A percentile compares a stretch with the other conserved stretches of the same genome.
These are phyloP conservation scores for Platycheirus rosarum DNA, from an alignment of 2,888 invertebrate genomes.

Conservation along the genomic window DNA sequence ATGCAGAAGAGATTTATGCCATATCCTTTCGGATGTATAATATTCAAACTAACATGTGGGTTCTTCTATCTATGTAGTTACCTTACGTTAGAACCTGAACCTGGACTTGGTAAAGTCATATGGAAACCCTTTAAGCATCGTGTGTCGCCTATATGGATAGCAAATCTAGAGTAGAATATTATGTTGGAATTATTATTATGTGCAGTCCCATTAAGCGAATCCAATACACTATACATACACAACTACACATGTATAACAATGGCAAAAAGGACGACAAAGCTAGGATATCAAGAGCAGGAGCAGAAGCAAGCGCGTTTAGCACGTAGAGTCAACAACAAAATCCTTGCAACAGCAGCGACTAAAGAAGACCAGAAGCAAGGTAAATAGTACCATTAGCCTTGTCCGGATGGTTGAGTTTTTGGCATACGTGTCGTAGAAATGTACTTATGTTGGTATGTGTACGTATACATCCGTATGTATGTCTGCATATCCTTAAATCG, in stretches of 20 bases:
- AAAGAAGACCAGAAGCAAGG: constrained; percentile 48
- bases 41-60: constrained; percentile 40
- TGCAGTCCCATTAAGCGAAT: constrained; percentile 63
- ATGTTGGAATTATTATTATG: constrained; percentile 73
- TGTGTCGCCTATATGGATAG: constrained; percentile 6
- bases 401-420: constrained; percentile 62
- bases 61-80: background rate
- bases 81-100: background rate
- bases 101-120: constrained; percentile 13
- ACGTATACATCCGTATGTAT: background rate
- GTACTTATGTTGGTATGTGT: background rate
- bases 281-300: background rate
- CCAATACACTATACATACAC: constrained; percentile 12
- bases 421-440: constrained; percentile 37
- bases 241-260: constrained; percentile 4
- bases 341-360: constrained; percentile 33
- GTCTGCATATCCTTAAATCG: constrained; percentile 49
- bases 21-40: constrained; percentile 49
- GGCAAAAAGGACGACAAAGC: constrained; percentile 8
- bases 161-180: constrained; percentile 58
- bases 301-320: constrained; percentile 13
- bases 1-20: constrained; percentile 69
- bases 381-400: constrained; percentile 62
- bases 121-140: constrained; percentile 10
- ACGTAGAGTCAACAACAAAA: constrained; percentile 41